phyloP scores from a whole-genome alignment of 2,888 invertebrate species.

The Griposia aprilina region DNA sequence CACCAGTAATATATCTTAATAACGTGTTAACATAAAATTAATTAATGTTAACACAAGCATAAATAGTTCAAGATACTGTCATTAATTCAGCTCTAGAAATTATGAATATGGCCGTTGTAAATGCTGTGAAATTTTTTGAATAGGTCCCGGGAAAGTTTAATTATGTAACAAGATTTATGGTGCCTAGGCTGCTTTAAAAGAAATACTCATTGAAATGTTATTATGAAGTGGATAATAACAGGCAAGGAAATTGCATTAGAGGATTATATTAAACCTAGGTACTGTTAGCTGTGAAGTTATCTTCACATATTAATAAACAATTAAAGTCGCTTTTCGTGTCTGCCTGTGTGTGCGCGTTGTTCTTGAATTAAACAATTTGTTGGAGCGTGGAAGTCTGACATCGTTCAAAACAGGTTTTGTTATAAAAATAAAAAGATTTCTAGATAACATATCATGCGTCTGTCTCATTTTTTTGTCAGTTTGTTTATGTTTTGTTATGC shows the following conservation, averaged over 20 bases:
- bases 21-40: conserved; percentile 62
- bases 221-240: neutral
- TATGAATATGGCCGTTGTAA: conserved; percentile 9
- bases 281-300: no score
- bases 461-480: no score
- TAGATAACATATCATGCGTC: no score
- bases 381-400: no score
- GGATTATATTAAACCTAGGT: no score
- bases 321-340: no score
- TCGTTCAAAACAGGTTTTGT: no score
- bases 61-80: conserved; percentile 37
- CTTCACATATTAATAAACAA: no score
- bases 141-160: neutral
- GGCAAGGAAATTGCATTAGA: neutral
- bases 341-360: no score
- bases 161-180: neutral
- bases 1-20: conserved; percentile 54
- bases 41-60: conserved; percentile 50
- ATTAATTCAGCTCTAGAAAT: conserved; percentile 27
- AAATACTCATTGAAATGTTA: neutral
- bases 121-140: conserved; percentile 5
- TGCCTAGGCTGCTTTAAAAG: neutral
- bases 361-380: no score
- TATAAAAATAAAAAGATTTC: no score
- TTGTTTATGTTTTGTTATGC: no score